Percentiles rank a stretch among this genome's conserved stretches.
These are phyloP conservation scores for Pinctada fucata DNA, from an alignment of 2,888 invertebrate genomes.

Conservation along the genomic window DNA sequence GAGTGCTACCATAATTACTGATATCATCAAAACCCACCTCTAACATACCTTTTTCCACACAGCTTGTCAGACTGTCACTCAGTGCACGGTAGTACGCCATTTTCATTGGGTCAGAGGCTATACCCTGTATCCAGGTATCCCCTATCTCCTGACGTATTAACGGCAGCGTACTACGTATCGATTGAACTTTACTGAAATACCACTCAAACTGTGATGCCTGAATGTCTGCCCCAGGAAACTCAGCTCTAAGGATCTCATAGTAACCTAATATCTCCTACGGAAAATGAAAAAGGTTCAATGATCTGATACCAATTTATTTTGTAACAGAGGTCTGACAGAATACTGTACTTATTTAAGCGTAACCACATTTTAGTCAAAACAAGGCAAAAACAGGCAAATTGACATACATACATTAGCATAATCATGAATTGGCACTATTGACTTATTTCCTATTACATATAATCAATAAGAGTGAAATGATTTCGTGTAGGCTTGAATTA, in stretches of 20 bases:
- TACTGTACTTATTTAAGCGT: background rate
- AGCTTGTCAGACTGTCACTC: slow-evolving; percentile 47
- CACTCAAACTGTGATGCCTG: slow-evolving; percentile 67
- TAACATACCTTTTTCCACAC: slow-evolving; percentile 49
- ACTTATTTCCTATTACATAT: too few relatives aligned
- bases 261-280: slow-evolving; percentile 66
- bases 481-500: too few relatives aligned
- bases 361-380: too few relatives aligned
- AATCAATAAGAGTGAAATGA: too few relatives aligned
- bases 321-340: background rate
- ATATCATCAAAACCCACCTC: background rate
- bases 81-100: slow-evolving; percentile 61
- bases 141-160: slow-evolving; percentile 65
- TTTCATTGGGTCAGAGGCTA: slow-evolving; percentile 71
- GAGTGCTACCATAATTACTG: too few relatives aligned
- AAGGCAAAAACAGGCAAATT: too few relatives aligned
- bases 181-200: slow-evolving; percentile 59
- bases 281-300: background rate
- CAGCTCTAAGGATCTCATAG: slow-evolving; percentile 65
- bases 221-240: slow-evolving; percentile 68
- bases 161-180: slow-evolving; percentile 53
- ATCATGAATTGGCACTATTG: too few relatives aligned
- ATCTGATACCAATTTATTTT: background rate
- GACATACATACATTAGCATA: too few relatives aligned
- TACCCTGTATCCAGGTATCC: slow-evolving; percentile 74